Conservation (phyloP, 2,888 invertebrate genomes). For the Marasmarcha lunaedactyla region DNA sequence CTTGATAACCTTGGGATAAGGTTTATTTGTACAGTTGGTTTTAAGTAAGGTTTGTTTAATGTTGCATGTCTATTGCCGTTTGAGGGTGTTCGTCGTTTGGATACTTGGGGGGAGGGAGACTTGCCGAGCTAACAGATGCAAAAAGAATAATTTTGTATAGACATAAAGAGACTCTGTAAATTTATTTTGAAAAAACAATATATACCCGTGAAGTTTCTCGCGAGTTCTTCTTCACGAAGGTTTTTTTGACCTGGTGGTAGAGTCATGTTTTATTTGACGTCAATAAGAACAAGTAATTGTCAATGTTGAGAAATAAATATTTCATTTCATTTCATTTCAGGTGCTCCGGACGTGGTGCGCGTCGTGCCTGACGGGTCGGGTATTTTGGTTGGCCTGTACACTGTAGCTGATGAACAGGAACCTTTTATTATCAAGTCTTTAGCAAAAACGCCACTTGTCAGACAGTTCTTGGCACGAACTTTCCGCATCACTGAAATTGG, state of each 20-base stretch:
- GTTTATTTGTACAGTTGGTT: neutral
- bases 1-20: neutral
- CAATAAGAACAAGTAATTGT: no score
- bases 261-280: no score
- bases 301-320: neutral
- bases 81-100: no score
- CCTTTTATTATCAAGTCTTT: conserved; percentile 69
- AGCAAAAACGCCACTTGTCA: conserved; percentile 71
- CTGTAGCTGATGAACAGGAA: conserved; percentile 64
- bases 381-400: conserved; percentile 73
- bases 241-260: no score
- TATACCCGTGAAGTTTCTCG: no score
- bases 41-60: neutral
- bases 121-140: no score
- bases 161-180: no score
- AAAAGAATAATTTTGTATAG: no score
- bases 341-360: conserved; percentile 75
- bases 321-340: conserved; percentile 25
- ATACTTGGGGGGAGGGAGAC: no score
- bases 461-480: conserved; percentile 75
- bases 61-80: no score
- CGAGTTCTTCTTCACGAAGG: no score
- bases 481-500: conserved; percentile 72
- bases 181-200: no score
- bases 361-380: conserved; percentile 73